A percentile compares a stretch with the other conserved stretches of the same genome.
Conservation (phyloP, 2,113 vertebrate genomes). For the Alaudala cheleensis region DNA sequence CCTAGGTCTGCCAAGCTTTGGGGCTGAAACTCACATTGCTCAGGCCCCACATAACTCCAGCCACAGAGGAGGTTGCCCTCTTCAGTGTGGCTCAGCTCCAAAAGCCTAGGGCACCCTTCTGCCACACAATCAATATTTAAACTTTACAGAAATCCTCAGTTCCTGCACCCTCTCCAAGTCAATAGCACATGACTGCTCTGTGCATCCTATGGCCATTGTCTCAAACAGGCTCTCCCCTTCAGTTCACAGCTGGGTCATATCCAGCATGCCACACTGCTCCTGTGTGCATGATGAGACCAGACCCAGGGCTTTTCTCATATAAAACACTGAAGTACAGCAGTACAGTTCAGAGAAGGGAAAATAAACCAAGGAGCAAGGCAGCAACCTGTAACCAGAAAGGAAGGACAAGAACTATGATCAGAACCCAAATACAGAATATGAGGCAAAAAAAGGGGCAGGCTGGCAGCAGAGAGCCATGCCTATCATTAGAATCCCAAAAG, state of each 20-base stretch:
- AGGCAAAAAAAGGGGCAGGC: neutral
- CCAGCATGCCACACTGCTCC: neutral
- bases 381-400: neutral
- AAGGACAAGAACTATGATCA: neutral
- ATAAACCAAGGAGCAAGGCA: neutral
- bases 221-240: neutral
- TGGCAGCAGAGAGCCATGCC: neutral
- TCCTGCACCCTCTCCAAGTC: neutral
- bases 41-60: neutral
- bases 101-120: neutral
- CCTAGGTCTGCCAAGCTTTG: neutral
- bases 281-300: neutral
- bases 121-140: neutral
- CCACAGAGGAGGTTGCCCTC: neutral
- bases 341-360: neutral
- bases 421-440: neutral
- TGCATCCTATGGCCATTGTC: neutral
- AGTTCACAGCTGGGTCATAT: neutral
- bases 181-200: neutral
- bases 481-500: neutral
- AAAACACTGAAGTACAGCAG: neutral
- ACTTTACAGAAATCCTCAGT: neutral
- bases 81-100: neutral
- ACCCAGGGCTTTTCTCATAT: neutral
- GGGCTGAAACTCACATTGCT: neutral